Evolutionary conservation across 2,888 invertebrate species (phyloP).

Genomic region (Chalcosyrphus nemorum): DNA sequence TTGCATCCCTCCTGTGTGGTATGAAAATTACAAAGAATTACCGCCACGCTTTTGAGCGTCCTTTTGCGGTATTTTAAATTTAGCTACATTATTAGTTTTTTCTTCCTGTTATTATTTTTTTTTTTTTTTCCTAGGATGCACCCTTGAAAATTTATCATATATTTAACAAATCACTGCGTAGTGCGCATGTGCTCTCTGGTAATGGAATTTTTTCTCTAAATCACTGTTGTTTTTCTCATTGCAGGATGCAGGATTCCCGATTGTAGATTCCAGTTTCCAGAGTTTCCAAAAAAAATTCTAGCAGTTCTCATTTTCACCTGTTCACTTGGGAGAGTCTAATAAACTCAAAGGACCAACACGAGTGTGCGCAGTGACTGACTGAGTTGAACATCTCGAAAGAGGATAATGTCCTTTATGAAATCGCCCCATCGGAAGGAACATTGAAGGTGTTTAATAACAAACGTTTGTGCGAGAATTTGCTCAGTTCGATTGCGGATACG

Average conservation of each 20-base stretch:
- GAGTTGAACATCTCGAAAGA: conserved; percentile 37
- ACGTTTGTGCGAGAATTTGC: conserved; percentile 65
- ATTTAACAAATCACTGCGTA: conserved; percentile 1
- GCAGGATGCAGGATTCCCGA: conserved; percentile 36
- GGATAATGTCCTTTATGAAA: conserved; percentile 13
- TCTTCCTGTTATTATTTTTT: not conserved
- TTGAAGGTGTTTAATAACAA: conserved; percentile 72
- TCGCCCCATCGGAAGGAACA: conserved; percentile 19
- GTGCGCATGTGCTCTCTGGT: conserved; percentile 48
- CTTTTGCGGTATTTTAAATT: conserved; percentile 52
- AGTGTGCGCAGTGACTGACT: conserved; percentile 40
- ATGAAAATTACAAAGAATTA: conserved; percentile 41
- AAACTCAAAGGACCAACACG: not conserved
- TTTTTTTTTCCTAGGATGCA: conserved; percentile 62
- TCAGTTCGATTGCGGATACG: conserved; percentile 71
- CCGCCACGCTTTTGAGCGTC: conserved; percentile 52
- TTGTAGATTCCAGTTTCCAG: conserved; percentile 34
- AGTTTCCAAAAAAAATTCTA: conserved; percentile 56
- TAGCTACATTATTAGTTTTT: not conserved
- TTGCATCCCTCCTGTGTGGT: conserved; percentile 23
- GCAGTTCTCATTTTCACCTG: conserved; percentile 71
- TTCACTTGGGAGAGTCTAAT: conserved; percentile 28
- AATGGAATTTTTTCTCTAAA: conserved; percentile 4
- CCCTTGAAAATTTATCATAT: conserved; percentile 67
- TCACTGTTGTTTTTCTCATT: conserved; percentile 24